Evolutionary conservation across 2,797 vertebrate species (phyloP).

Genomic region (Microctenopoma stevenorrisi): DNA sequence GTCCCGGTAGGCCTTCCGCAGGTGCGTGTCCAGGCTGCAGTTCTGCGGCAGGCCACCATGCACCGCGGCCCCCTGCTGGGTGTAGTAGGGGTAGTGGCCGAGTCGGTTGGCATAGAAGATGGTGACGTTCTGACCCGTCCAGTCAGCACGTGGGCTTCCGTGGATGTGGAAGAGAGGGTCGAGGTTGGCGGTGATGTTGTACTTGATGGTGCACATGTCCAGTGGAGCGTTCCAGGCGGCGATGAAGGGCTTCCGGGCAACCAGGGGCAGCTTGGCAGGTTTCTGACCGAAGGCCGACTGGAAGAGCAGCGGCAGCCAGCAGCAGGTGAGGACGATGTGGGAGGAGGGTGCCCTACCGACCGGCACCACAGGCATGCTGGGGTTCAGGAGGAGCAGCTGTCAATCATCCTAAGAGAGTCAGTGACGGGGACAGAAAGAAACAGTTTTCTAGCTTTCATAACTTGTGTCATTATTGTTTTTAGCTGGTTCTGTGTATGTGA

Average conservation of each 20-base stretch:
- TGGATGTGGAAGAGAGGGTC: slow-evolving; percentile 81
- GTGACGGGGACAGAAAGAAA: too few species aligned
- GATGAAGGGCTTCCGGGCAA: slow-evolving; percentile 85
- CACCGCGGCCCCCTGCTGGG: slow-evolving; percentile 69
- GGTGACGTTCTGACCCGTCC: slow-evolving; percentile 87
- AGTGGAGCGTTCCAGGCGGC: slow-evolving; percentile 86
- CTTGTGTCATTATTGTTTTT: neutral
- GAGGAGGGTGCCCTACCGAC: slow-evolving; percentile 72
- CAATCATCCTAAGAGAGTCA: slow-evolving; percentile 75
- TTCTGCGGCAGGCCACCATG: slow-evolving; percentile 86
- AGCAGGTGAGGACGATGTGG: slow-evolving; percentile 75
- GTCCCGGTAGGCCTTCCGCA: slow-evolving; percentile 80
- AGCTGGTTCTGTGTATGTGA: neutral
- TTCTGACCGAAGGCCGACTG: slow-evolving; percentile 80
- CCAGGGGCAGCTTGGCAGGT: slow-evolving; percentile 80
- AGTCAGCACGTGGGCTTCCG: slow-evolving; percentile 81
- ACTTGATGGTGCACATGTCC: slow-evolving; percentile 83
- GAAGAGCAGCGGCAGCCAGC: slow-evolving; percentile 76
- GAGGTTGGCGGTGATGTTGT: slow-evolving; percentile 79
- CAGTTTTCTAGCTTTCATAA: neutral
- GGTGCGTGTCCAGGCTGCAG: slow-evolving; percentile 83
- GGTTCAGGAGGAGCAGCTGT: slow-evolving; percentile 63
- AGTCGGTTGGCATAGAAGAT: slow-evolving; percentile 89
- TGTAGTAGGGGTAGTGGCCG: slow-evolving; percentile 87
- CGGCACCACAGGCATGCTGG: slow-evolving; percentile 81